Base-by-base conservation (phyloP, 2,888 invertebrate species). In the Eupelmus urozonus region DNA sequence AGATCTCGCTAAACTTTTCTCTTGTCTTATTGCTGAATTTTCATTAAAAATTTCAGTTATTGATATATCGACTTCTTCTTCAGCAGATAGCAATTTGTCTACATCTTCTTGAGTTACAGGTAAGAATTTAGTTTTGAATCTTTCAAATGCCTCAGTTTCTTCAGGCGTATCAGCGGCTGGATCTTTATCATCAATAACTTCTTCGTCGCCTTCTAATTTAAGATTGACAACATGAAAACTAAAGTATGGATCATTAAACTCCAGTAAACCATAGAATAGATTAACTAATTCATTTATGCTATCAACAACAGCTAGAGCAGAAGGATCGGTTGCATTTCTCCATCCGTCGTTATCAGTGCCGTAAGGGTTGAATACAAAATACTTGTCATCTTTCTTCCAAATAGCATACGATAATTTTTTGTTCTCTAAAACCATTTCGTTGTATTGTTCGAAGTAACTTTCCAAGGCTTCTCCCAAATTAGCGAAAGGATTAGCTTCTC, bases 381-480 rank as follows among this genome's bases (percentile, higher is more conserved):
- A 89, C 25, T 84, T 82, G 0, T 74, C 77, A 0, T 82, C 79
- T 0, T 82, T 75, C 49, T 84, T 87, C 87, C 88, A 89, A 23
- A 89, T 74, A 0, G 83, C 85, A 23, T 87, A 90, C 78, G 84
- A 82, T 18, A 88, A 74, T 5, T 78, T 81, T 13, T 84, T 86
- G 75, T 88, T 88, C 76, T 89, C 89, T 27, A 90, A 25, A 0
- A 89, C 63, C 11, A 85, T 18, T 66, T 88, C 85, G 13, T 82
- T 40, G n/a, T 84, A 85, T 20, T 76, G 79, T 11, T 83, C 69
- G 34, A 89, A 88, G 59, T 87, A 88, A 25, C 82, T 82, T 55
- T 88, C 87, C 1, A 89, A 81, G 51, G 88, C 88, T 55, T 89
- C 88, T 0, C 85, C 87, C 0, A 89, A 82, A 71, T 88, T 88